Evolutionary conservation across 1,140 invertebrate species (phyloP), one percentile per base, ranked within the genome.

Genomic region (Drosophila azteca): DNA sequence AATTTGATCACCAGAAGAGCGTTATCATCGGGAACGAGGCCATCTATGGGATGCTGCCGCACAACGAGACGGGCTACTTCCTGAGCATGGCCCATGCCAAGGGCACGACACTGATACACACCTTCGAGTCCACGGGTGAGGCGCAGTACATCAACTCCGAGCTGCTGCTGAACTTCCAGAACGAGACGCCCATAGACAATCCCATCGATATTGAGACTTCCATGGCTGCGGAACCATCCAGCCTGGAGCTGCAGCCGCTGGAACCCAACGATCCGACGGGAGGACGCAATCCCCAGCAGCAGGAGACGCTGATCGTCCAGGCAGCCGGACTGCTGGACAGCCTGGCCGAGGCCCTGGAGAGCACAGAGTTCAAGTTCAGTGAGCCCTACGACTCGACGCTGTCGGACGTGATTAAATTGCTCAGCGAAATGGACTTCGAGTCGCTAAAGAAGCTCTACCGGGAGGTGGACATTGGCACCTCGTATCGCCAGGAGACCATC

Each of bases 401-500:
- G 4, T 92, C 92, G 1, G 90, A 92, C 53, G 80, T 92, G 9
- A 87, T 93, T 6, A 90, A 92, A 64, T 63, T 94, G 13, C 92
- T 94, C 61, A 93, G 93, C 6, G 92, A 92, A 76, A 85, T 94
- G 54, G 92, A 93, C 20, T 92, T 92, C 41, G 90, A 92, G 0
- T 93, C 93, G 1, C 90, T 95, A 11, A 91, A 92, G 2, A 91
- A 92, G 29, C 89, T 94, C 0, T 94, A 94, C 71, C 90, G 92
- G 2, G 93, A 93, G 49, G 90, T 95, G 8, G 93, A 93, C 11
- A 84, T 95, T 3, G 94, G 94, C 3, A 95, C 94, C 0, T 94
- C 94, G 49, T 95, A 95, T 69, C 92, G 93, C 2, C 92, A 94
- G 76, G 94, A 95, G 76, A 95, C 94, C 0, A 93, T 94, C 24